These are phyloP conservation scores for Nasonovia ribisnigri DNA, from an alignment of 2,888 invertebrate species.

Conservation along the genomic window DNA sequence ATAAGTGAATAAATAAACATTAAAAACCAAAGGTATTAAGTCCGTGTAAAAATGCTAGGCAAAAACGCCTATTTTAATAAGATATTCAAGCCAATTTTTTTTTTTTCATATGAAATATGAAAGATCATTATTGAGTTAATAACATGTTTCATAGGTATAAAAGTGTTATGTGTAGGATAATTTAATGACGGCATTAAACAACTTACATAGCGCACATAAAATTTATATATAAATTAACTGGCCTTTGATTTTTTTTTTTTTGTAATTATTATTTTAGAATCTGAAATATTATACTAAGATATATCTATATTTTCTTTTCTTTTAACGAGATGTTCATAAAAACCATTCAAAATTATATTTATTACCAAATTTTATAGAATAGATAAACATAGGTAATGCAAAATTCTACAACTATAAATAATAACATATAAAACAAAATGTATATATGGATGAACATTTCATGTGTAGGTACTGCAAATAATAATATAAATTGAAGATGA, in stretches of 20 bases:
- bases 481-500: neutral
- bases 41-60: neutral
- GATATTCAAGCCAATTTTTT: neutral
- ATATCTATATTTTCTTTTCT: neutral
- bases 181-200: neutral
- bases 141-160: conserved; percentile 10
- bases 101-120: neutral
- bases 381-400: neutral
- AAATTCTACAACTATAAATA: neutral
- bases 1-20: neutral
- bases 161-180: neutral
- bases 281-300: neutral
- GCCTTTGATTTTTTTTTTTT: neutral
- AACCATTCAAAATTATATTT: neutral
- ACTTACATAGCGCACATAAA: neutral
- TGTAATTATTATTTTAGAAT: neutral
- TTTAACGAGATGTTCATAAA: neutral
- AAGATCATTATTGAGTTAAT: neutral
- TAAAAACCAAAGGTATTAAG: neutral
- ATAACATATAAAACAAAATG: neutral
- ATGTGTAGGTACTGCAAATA: neutral
- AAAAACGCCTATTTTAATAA: neutral
- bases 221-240: neutral
- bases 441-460: neutral
- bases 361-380: neutral